Evolutionary conservation across 2,888 invertebrate species (phyloP).

Genomic region (Troglohyphantes excavatus): DNA sequence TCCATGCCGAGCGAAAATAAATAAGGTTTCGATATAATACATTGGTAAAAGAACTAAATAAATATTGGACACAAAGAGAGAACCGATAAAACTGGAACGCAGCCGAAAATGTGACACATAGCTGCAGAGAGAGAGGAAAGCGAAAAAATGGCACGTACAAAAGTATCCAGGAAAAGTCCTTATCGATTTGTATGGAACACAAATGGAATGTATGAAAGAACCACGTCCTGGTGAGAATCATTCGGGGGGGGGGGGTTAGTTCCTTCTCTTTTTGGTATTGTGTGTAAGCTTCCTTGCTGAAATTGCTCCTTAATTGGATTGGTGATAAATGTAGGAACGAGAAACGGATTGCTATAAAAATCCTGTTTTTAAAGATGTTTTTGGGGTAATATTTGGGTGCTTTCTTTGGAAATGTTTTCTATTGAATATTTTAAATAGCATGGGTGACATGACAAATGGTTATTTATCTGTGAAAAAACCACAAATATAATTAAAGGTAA

Average conservation of each 20-base stretch:
- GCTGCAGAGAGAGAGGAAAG: background rate
- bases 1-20: slow-evolving; percentile 4
- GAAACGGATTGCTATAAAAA: slow-evolving; percentile 12
- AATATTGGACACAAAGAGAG: background rate
- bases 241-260: slow-evolving; percentile 4
- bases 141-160: background rate
- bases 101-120: slow-evolving; percentile 24
- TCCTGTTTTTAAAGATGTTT: background rate
- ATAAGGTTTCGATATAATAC: slow-evolving; percentile 28
- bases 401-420: no score
- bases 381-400: no score
- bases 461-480: no score
- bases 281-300: background rate
- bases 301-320: slow-evolving; percentile 43
- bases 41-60: slow-evolving; percentile 6
- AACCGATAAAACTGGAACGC: slow-evolving; percentile 24
- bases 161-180: slow-evolving; percentile 12
- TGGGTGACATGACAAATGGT: no score
- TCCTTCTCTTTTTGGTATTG: background rate
- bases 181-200: slow-evolving; percentile 30
- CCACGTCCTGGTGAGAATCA: slow-evolving; percentile 16
- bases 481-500: no score
- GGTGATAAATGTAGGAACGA: slow-evolving; percentile 10
- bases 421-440: no score
- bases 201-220: slow-evolving; percentile 19